Evolutionary conservation across 2,888 invertebrate genomes (phyloP), one percentile per base, ranked within the genome.

Genomic region (Eugnorisma glareosa): DNA sequence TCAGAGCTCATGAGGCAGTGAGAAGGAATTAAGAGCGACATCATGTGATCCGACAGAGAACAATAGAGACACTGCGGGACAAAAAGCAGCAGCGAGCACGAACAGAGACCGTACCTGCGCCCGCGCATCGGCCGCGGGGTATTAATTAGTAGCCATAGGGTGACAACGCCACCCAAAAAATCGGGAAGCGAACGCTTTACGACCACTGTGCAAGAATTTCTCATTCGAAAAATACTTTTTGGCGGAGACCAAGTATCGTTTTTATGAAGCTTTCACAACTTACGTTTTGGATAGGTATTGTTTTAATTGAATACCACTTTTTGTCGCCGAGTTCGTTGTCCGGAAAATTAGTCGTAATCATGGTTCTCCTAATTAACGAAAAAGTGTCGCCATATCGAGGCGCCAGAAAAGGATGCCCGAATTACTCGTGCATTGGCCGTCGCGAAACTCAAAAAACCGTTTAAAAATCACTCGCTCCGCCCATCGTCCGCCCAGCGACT

Each of bases 391-490:
- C 94, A 93, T 93, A 92, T 90, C 92, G 87, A 90, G 92, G 93
- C 93, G 93, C 94, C 95, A 93, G 95, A 95, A 95, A 96, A 95
- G 96, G 95, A 94, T 91, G 93, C 90, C 92, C 93, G 93, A 94
- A 94, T 94, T 93, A 93, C 93, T 91, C 93, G 93, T 93, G 94
- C 94, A 95, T 96, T 96, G 96, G 96, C 93, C 93, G 93, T 90
- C 87, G 91, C 90, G 91, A 92, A 93, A 94, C 95, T 95, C 95
- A 96, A 96, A 96, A 96, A 96, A 96, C 95, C 94, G 95, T 96
- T 96, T 96, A 96, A 96, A 96, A 96, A 94, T 95, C 94, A 94
- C 92, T 96, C 93, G 96, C 96, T 90, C 96, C 96, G 95, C 96
- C 96, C 94, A 93, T 93, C 89, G 92, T 93, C 94, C 96, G 96